Conservation (phyloP, 2,113 vertebrate genomes). For the Engraulis encrasicolus region DNA sequence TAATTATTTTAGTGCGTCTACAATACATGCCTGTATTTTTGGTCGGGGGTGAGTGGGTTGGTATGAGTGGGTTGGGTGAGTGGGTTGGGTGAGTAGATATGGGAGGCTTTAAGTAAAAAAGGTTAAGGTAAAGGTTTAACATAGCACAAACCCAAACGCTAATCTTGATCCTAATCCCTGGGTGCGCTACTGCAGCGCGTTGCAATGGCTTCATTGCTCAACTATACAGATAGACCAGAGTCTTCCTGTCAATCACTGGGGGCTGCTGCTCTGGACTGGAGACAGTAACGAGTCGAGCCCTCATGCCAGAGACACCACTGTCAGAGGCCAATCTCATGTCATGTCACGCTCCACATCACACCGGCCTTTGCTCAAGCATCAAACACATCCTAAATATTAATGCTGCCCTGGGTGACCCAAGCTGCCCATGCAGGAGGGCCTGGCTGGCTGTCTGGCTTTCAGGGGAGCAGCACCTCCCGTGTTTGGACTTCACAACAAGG, state of each 20-base stretch:
- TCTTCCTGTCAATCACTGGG: constrained; percentile 49
- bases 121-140: too few relatives aligned
- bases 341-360: constrained; percentile 64
- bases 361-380: constrained; percentile 19
- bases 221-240: neutral
- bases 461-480: too few relatives aligned
- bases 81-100: too few relatives aligned
- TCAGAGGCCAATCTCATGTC: constrained; percentile 34
- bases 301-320: neutral
- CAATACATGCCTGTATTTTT: too few relatives aligned
- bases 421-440: neutral
- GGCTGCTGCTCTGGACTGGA: constrained; percentile 43
- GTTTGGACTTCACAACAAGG: constrained; percentile 1
- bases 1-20: too few relatives aligned
- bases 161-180: too few relatives aligned
- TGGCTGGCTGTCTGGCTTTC: too few relatives aligned
- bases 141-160: too few relatives aligned
- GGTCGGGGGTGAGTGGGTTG: too few relatives aligned
- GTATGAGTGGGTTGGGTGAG: too few relatives aligned
- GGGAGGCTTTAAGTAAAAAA: too few relatives aligned
- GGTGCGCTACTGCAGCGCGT: too few relatives aligned
- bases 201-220: neutral
- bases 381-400: constrained; percentile 26
- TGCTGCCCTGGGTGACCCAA: neutral
- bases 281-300: constrained; percentile 35